Base-by-base conservation (phyloP, 1,140 invertebrate species). In the Magallana ariakensis region DNA sequence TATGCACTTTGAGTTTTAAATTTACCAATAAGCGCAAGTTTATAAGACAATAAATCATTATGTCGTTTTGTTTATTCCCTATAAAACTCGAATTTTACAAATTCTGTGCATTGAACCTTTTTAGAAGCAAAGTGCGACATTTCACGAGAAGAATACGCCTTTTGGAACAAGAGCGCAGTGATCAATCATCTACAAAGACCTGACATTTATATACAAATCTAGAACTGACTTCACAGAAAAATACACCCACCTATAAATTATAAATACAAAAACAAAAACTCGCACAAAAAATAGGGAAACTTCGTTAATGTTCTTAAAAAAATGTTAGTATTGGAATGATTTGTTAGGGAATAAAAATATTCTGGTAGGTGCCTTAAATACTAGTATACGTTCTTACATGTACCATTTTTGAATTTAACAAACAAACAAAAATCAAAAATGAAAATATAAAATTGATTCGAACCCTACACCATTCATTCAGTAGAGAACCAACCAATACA, bases 71-170 rank as follows among this genome's bases (percentile, higher is more conserved):
- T 33, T 75, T 13, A 33, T 13, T 75, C 22, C 13, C 4, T 75
- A 26, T 46, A 26, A 75, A 75, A 26, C 7, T 75, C 22, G 66
- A 33, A 22, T 75, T 75, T 11, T 60, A n/a, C n/a, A 60, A 75
- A 75, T 46, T 46, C 33, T 75, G 66, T 75, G 33, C 19, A 26
- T 13, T 33, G 22, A 75, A 75, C 22, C 22, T 11, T 26, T 26
- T 26, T 46, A 26, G 33, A 75, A 26, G 33, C 15, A 75, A 75
- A 22, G 66, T 75, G 66, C 66, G 66, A 75, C 66, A 33, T 75
- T 13, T 75, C 66, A 26, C 22, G 22, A 75, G 66, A 26, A 11
- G 19, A 33, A 26, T 13, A 75, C 66, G 66, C 66, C 66, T 75
- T 75, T 33, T 22, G 15, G 15, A 13, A 60, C 0, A 60, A 33